Percentiles rank a stretch among this genome's conserved stretches.
Conservation (phyloP, 2,797 vertebrate species). For the Nannoperca australis region DNA sequence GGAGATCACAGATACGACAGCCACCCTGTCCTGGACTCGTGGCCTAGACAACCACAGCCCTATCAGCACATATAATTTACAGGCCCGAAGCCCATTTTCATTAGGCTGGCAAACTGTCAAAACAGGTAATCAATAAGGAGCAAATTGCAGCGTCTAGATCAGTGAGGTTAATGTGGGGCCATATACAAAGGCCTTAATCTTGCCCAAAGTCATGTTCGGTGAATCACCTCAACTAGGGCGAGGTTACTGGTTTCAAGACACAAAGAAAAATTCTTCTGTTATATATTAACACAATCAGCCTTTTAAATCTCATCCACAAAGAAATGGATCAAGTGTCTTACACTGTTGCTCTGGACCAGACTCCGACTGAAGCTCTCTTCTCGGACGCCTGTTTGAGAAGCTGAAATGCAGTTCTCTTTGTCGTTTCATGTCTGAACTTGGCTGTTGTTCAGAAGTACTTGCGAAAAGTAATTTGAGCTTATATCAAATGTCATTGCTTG, state of each 20-base stretch:
- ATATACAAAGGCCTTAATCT: constrained; percentile 51
- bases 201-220: constrained; percentile 25
- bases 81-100: constrained; percentile 97
- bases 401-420: constrained; percentile 13
- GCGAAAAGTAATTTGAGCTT: constrained; percentile 63
- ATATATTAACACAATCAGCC: constrained; percentile 13
- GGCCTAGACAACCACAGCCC: constrained; percentile 98
- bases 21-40: constrained; percentile 95
- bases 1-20: constrained; percentile 94
- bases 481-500: constrained; percentile 72
- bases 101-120: constrained; percentile 97
- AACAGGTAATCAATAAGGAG: constrained; percentile 90
- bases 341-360: not conserved
- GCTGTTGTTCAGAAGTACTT: constrained; percentile 51
- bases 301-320: constrained; percentile 13
- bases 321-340: not conserved
- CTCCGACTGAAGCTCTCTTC: not conserved
- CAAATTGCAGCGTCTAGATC: constrained; percentile 61
- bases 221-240: constrained; percentile 25
- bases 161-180: constrained; percentile 39
- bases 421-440: constrained; percentile 41
- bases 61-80: constrained; percentile 93
- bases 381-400: not conserved
- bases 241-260: constrained; percentile 21
- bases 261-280: constrained; percentile 7